These are phyloP conservation scores for Orius insidiosus DNA, from an alignment of 1,140 invertebrate genomes.

Conservation along the genomic window DNA sequence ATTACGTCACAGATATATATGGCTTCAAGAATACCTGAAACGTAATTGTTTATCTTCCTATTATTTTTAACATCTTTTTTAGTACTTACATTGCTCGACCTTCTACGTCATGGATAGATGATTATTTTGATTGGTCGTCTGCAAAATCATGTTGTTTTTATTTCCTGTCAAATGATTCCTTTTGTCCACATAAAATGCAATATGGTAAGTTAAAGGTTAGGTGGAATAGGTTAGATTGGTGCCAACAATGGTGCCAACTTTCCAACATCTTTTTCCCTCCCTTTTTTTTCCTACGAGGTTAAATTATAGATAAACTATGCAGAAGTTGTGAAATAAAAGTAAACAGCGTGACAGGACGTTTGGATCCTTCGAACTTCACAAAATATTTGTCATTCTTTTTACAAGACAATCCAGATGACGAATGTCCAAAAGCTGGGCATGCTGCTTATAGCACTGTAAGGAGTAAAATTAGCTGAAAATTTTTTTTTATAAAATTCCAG, in stretches of 20 bases:
- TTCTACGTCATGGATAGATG: constrained; percentile 87
- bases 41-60: constrained; percentile 23
- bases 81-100: constrained; percentile 75
- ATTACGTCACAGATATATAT: constrained; percentile 66
- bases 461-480: background rate
- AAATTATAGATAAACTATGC: background rate
- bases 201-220: background rate
- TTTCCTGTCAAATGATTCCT: constrained; percentile 38
- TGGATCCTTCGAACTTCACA: constrained; percentile 46
- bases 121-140: constrained; percentile 81
- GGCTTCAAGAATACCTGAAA: constrained; percentile 47
- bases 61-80: constrained; percentile 14
- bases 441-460: constrained; percentile 49
- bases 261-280: too few species aligned
- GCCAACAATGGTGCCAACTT: too few species aligned
- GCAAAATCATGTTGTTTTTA: constrained; percentile 37
- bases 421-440: constrained; percentile 76
- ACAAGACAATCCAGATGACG: constrained; percentile 66
- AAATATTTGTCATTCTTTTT: constrained; percentile 76
- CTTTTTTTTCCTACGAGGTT: background rate
- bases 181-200: constrained; percentile 41
- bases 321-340: constrained; percentile 34
- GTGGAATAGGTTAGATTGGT: too few species aligned
- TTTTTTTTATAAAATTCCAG: constrained; percentile 12
- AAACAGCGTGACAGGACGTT: constrained; percentile 30